Percentiles rank a stretch among this genome's conserved stretches.
phyloP scores from a whole-genome alignment of 2,113 vertebrate genomes.

The Stercorarius parasiticus region DNA sequence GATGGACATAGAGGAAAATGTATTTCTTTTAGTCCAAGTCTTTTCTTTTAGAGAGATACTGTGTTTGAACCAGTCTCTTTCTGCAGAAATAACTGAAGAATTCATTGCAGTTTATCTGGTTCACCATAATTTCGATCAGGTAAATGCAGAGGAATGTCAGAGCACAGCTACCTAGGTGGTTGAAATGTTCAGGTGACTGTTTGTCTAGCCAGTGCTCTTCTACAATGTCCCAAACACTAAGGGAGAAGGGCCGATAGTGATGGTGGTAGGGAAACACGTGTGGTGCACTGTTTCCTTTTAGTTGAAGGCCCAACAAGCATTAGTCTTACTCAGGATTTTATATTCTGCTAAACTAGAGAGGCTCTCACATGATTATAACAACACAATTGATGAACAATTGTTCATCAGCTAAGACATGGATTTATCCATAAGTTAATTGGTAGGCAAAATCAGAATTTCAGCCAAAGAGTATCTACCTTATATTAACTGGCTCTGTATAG shows the following conservation, averaged over 20 bases:
- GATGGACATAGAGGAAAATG: not conserved
- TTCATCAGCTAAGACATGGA: not conserved
- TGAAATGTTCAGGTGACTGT: not conserved
- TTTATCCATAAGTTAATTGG: conserved; percentile 34
- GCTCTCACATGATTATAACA: not conserved
- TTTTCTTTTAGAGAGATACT: not conserved
- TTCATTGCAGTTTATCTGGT: not conserved
- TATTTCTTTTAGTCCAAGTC: not conserved
- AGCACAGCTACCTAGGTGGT: not conserved
- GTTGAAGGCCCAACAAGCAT: conserved; percentile 21
- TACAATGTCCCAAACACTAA: not conserved
- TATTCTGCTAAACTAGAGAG: not conserved
- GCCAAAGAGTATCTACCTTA: not conserved
- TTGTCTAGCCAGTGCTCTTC: not conserved
- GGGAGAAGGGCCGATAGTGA: not conserved
- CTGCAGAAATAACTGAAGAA: not conserved
- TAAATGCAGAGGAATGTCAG: not conserved
- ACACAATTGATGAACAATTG: not conserved
- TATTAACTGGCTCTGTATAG: not conserved
- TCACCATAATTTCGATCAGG: not conserved
- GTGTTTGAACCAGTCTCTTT: not conserved
- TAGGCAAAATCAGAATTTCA: conserved; percentile 37
- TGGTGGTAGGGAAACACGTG: not conserved
- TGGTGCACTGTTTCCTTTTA: not conserved
- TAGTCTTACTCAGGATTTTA: not conserved